Percentiles rank a stretch among this genome's conserved stretches.
Conservation (phyloP, 1,140 invertebrate species). For the Drepana arcuata region DNA sequence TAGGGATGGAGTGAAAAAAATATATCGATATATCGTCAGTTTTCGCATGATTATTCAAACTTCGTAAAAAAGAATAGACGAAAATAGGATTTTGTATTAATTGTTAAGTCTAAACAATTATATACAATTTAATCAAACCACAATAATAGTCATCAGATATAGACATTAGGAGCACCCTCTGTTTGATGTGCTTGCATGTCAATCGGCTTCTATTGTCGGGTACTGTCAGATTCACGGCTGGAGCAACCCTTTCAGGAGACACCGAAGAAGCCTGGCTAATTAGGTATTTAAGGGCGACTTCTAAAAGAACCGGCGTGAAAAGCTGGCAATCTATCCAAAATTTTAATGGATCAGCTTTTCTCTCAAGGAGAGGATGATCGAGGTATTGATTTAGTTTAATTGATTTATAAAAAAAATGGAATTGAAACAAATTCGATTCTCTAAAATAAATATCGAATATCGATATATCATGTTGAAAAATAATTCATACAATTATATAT, state of each 20-base stretch:
- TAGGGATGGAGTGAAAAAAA: too few species aligned
- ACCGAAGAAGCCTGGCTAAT: slow-evolving; percentile 23
- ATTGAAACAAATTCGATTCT: too few species aligned
- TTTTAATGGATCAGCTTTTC: slow-evolving; percentile 14
- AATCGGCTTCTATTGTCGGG: slow-evolving; percentile 25
- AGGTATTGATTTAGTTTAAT: too few species aligned
- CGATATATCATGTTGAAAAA: too few species aligned
- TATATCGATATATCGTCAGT: too few species aligned
- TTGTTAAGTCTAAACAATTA: too few species aligned
- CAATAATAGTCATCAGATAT: slow-evolving; percentile 30
- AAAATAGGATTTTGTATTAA: too few species aligned
- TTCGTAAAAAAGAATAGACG: too few species aligned
- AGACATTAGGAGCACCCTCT: slow-evolving; percentile 30
- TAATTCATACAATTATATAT: too few species aligned
- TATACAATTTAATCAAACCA: slow-evolving; percentile 23
- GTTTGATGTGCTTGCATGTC: slow-evolving; percentile 27
- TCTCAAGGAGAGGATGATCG: not conserved
- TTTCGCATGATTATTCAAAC: too few species aligned
- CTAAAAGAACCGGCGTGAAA: slow-evolving; percentile 10
- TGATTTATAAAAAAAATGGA: too few species aligned
- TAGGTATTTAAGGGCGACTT: slow-evolving; percentile 25
- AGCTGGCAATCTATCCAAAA: not conserved
- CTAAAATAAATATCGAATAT: too few species aligned
- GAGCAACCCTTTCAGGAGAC: slow-evolving; percentile 27
- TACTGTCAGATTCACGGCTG: slow-evolving; percentile 27